Conservation (phyloP, 2,797 vertebrate species). For the Bradypodion pumilum region DNA sequence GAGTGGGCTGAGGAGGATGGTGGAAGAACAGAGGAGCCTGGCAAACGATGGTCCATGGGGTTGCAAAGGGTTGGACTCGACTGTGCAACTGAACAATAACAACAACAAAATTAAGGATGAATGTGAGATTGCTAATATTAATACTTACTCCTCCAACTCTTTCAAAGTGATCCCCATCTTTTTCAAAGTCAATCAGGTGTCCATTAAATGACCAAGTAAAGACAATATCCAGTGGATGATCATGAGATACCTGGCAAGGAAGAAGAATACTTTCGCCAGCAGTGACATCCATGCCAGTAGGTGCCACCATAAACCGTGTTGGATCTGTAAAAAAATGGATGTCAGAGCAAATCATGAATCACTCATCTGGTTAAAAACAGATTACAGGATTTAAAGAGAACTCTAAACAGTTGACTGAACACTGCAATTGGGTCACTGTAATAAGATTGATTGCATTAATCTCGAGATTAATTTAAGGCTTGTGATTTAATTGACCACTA, state of each 20-base stretch:
- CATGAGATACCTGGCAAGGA: slow-evolving; percentile 94
- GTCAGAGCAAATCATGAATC: background rate
- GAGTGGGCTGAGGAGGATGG: too few species aligned
- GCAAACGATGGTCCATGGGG: too few species aligned
- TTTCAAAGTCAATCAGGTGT: slow-evolving; percentile 92
- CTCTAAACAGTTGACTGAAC: background rate
- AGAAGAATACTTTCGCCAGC: slow-evolving; percentile 96
- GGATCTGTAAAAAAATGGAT: slow-evolving; percentile 80
- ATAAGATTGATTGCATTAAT: too few species aligned
- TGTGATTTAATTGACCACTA: rapidly evolving
- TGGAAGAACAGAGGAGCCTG: too few species aligned
- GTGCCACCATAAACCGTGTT: slow-evolving; percentile 87
- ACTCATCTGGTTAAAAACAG: background rate
- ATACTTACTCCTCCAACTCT: slow-evolving; percentile 96
- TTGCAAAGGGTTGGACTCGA: too few species aligned
- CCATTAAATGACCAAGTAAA: slow-evolving; percentile 98
- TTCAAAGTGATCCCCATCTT: slow-evolving; percentile 93
- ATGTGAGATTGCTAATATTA: slow-evolving; percentile 34
- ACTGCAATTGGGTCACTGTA: background rate
- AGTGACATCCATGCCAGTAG: slow-evolving; percentile 90
- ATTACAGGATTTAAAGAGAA: background rate
- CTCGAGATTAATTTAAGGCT: background rate
- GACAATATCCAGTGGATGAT: slow-evolving; percentile 89
- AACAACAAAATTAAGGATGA: too few species aligned
- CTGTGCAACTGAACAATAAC: too few species aligned